Base-by-base conservation (phyloP, 2,797 vertebrate species). In the Acrossocheilus fasciatus region DNA sequence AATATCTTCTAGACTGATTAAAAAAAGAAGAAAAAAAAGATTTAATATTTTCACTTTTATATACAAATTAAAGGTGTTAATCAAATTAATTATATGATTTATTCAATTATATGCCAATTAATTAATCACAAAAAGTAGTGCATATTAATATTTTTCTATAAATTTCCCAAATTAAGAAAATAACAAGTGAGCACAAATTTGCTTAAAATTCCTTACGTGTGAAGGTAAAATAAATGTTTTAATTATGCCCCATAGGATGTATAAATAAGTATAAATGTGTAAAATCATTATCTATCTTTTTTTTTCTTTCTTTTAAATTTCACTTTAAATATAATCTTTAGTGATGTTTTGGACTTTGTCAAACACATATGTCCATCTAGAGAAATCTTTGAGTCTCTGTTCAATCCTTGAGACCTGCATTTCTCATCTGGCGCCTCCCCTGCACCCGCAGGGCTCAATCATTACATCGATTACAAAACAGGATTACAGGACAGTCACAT, bases 391-490 rank as follows among this genome's bases (percentile, higher is more conserved):
- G 12, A 74, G 81, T 59, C 30, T 50, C 7, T 30, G 17, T 57
- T 41, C 20, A 83, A 36, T 59, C 4, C 30, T 69, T 68, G 18
- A 69, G 64, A 69, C 30, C 64, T 52, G 39, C 7, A 70, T 82
- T 23, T 72, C 66, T 70, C 8, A 15, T 70, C 34, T 52, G 34
- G 12, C 11, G 15, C 20, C 79, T 52, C 79, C 45, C 41, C 43
- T 52, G 54, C 36, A 41, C 78, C 72, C 59, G 5, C 17, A 50
- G 36, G 36, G 30, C 41, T 86, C 77, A 86, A 80, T 80, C 50
- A 26, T 45, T 59, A 57, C 52, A 85, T 85, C 6, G 39, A 79
- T 80, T 72, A 80, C 39, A 36, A 47, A 80, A 80, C 36, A 72
- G 18, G 68, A 80, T 80, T 47, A 57, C 47, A n/a, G n/a, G n/a